Conservation (phyloP, 2,888 invertebrate species). For the Melangyna quadrimaculata region DNA sequence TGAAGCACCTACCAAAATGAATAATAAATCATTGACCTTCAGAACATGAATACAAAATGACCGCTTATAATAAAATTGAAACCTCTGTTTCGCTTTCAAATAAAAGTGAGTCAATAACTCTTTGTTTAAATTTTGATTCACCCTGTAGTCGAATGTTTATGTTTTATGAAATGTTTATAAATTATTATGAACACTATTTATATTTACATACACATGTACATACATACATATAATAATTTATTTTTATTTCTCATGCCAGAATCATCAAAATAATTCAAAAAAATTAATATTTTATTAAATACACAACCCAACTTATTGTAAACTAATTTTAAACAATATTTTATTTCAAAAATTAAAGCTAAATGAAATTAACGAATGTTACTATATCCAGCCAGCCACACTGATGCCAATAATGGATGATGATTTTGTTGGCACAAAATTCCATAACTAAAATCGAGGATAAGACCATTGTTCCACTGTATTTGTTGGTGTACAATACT, state of each 20-base stretch:
- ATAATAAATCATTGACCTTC: too few species aligned
- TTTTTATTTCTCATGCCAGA: background rate
- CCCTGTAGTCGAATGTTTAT: too few species aligned
- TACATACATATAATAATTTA: background rate
- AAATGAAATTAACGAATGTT: background rate
- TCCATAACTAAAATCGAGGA: background rate
- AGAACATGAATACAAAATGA: too few species aligned
- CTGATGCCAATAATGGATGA: background rate
- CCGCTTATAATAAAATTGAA: too few species aligned
- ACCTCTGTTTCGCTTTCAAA: too few species aligned
- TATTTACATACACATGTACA: too few species aligned
- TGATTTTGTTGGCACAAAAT: background rate
- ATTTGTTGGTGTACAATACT: too few species aligned
- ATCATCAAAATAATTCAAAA: background rate
- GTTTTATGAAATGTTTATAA: too few species aligned
- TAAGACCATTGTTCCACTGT: background rate
- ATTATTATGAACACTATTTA: too few species aligned
- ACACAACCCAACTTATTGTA: background rate
- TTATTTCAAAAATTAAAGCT: background rate
- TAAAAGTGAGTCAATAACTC: too few species aligned
- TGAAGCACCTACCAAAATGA: too few species aligned
- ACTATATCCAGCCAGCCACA: background rate
- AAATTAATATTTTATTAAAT: background rate
- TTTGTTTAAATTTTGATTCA: too few species aligned
- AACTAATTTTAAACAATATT: constrained; percentile 4